Conservation (phyloP, 2,797 vertebrate species). For the Fratercula arctica region DNA sequence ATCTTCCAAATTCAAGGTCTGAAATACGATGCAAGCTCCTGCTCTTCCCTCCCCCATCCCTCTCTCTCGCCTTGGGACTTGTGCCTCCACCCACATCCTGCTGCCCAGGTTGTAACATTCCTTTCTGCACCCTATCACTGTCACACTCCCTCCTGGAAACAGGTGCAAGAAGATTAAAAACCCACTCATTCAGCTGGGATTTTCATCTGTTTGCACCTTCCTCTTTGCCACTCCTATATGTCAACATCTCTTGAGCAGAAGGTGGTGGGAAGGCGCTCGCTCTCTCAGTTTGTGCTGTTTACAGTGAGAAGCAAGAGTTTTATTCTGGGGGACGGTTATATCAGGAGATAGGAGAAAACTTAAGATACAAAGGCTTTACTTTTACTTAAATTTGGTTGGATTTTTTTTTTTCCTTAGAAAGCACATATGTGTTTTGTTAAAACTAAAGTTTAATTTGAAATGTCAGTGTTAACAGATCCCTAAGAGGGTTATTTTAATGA, state of each 20-base stretch:
- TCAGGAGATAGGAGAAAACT: not conserved
- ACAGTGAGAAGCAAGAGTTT: not conserved
- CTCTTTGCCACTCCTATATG: constrained; percentile 23
- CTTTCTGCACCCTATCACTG: constrained; percentile 69
- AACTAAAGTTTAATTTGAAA: not conserved
- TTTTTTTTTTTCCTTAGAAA: not conserved
- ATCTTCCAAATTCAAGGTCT: constrained; percentile 19
- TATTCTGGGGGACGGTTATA: not conserved
- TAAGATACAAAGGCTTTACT: not conserved
- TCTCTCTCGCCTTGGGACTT: not conserved
- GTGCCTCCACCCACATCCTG: constrained; percentile 32
- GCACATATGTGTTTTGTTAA: not conserved
- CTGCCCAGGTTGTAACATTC: constrained; percentile 58
- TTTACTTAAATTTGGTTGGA: not conserved
- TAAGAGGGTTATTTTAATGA: not conserved
- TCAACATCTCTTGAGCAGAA: constrained; percentile 18
- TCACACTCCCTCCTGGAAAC: constrained; percentile 62
- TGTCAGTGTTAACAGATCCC: not conserved
- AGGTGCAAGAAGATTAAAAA: constrained; percentile 70
- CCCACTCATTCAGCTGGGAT: constrained; percentile 57
- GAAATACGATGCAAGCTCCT: not conserved
- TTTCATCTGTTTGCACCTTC: constrained; percentile 63
- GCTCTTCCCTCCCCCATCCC: not conserved
- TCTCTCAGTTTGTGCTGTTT: not conserved
- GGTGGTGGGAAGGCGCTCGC: not conserved